phyloP scores from a whole-genome alignment of 1,140 invertebrate species.

The Trichonephila clavipes region DNA sequence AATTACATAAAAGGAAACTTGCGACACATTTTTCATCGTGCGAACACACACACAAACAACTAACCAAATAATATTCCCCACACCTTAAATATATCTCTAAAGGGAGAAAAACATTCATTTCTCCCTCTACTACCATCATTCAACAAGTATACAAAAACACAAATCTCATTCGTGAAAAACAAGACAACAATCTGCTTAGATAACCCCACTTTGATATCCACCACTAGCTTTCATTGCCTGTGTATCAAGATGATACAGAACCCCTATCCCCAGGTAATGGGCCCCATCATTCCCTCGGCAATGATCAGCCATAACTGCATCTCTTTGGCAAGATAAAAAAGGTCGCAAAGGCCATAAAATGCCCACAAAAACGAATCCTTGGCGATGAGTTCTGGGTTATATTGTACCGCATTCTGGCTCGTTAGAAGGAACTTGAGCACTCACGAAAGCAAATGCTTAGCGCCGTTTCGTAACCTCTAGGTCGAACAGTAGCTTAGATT shows the following conservation, averaged over 20 bases:
- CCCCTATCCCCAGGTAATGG: neutral
- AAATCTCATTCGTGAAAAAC: neutral
- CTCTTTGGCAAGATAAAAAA: neutral
- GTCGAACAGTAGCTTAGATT: constrained; percentile 5
- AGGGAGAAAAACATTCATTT: too few relatives aligned
- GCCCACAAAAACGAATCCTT: constrained; percentile 1
- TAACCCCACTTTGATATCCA: neutral
- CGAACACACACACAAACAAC: too few relatives aligned
- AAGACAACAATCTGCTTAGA: neutral
- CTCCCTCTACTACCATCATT: too few relatives aligned
- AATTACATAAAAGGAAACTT: too few relatives aligned
- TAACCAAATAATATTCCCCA: too few relatives aligned
- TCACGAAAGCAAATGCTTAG: neutral
- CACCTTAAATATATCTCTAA: too few relatives aligned
- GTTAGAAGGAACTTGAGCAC: neutral
- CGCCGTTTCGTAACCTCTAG: neutral
- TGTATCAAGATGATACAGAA: neutral
- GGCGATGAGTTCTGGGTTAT: neutral
- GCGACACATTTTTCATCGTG: too few relatives aligned
- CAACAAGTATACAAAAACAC: too few relatives aligned
- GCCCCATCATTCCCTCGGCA: neutral
- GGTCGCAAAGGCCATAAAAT: constrained; percentile 12
- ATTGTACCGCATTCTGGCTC: neutral
- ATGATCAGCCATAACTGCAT: constrained; percentile 31
- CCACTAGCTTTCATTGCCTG: neutral